Evolutionary conservation across 2,113 vertebrate genomes (phyloP).

Genomic region (Larimichthys polyactis): DNA sequence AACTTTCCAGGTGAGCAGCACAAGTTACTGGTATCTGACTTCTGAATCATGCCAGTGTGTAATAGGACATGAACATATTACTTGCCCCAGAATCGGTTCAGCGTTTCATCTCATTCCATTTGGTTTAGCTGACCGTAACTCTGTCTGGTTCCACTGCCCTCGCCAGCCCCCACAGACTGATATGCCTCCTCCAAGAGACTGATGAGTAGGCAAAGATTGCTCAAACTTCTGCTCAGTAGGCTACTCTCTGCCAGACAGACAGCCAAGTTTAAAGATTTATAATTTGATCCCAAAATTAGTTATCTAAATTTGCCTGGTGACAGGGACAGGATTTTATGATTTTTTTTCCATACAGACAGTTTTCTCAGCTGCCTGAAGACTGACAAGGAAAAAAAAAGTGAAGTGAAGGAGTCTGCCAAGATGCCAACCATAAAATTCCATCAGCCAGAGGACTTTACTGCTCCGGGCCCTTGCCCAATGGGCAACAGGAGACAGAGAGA

Average conservation of each 20-base stretch:
- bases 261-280: slow-evolving; percentile 75
- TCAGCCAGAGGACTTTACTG: slow-evolving; percentile 78
- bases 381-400: slow-evolving; percentile 74
- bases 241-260: slow-evolving; percentile 53
- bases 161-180: slow-evolving; percentile 61
- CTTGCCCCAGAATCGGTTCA: slow-evolving; percentile 60
- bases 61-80: slow-evolving; percentile 68
- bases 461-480: slow-evolving; percentile 70
- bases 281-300: slow-evolving; percentile 81
- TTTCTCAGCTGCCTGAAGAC: slow-evolving; percentile 62
- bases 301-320: slow-evolving; percentile 77
- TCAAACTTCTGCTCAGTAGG: slow-evolving; percentile 67
- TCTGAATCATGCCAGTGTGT: slow-evolving; percentile 48
- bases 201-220: slow-evolving; percentile 72
- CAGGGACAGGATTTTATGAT: slow-evolving; percentile 72
- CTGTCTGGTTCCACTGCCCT: slow-evolving; percentile 54
- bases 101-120: slow-evolving; percentile 68
- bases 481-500: slow-evolving; percentile 39
- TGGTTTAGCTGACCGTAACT: slow-evolving; percentile 68
- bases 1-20: slow-evolving; percentile 43
- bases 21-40: slow-evolving; percentile 49
- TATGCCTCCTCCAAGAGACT: slow-evolving; percentile 57
- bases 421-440: slow-evolving; percentile 78
- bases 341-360: slow-evolving; percentile 64
- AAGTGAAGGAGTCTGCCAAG: slow-evolving; percentile 76